Base-by-base conservation (phyloP, 2,797 vertebrate species). In the Mus caroli region DNA sequence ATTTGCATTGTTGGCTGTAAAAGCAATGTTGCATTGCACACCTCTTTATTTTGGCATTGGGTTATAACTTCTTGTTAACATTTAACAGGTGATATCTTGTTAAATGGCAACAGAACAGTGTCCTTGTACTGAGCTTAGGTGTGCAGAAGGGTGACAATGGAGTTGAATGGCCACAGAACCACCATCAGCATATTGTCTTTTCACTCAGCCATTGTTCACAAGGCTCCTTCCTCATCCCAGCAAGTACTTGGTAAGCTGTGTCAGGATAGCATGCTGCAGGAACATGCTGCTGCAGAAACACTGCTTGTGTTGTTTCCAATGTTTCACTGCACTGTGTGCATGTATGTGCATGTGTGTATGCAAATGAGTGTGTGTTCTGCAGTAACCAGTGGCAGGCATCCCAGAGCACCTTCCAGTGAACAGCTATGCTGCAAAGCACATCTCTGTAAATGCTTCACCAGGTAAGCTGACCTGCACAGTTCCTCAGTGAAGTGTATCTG, bases 1-100 rank as follows among this genome's bases (percentile, higher is more conserved):
- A 92, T 34, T 50, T 71, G 31, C 46, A 40, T 3, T 40, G 80
- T 28, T 14, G 46, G 10, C 4, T 54, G 3, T 46, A 31, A 40
- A 11, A 40, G 40, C 54, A 19, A 7, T n/a, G 62, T 19, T 22
- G 62, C 19, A 46, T n/a, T 43, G 7, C 22, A 15, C 1, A 5
- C 34, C 76, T 93, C 50, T 54, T 82, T 71, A n/a, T 96, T 83
- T 84, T 82, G 54, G 43, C 78, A 50, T 92, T 85, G 40, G 3
- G 17, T 86, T 78, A 91, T 64, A 37, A 58, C 89, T 91, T 96
- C 15, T 91, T 84, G 28, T 46, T 60, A 46, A 13, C 11, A 43
- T 75, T 43, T 43, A 75, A 24, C 71, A 75, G 40, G 22, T 19
- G 60, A 1, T 28, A 58, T 77, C 78, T 46, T 46, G 19, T 46